These are phyloP conservation scores for Vesta saturnalis DNA, from an alignment of 2,888 invertebrate genomes.

Conservation along the genomic window DNA sequence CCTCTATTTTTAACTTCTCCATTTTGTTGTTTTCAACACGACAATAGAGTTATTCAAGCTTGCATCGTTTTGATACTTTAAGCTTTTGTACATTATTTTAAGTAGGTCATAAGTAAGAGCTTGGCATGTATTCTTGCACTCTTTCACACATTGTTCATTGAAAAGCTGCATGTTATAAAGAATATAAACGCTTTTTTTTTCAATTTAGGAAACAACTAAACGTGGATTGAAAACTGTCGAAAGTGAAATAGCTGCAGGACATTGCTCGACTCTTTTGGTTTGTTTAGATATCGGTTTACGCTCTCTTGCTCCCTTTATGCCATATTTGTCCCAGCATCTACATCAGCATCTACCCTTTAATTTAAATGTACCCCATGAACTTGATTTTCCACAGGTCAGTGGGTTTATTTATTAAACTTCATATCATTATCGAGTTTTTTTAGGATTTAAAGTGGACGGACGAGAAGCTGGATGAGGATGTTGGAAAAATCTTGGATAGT, in stretches of 20 bases:
- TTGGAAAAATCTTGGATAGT: slow-evolving; percentile 52
- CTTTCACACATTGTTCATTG: no score
- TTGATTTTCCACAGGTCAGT: slow-evolving; percentile 52
- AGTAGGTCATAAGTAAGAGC: background rate
- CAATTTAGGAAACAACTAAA: slow-evolving; percentile 82
- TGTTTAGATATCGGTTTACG: slow-evolving; percentile 87
- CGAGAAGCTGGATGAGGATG: slow-evolving; percentile 51
- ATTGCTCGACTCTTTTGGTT: slow-evolving; percentile 78
- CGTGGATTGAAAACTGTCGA: slow-evolving; percentile 76
- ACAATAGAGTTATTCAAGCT: background rate
- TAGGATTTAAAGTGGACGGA: slow-evolving; percentile 52
- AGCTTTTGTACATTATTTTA: no score
- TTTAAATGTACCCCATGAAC: slow-evolving; percentile 36
- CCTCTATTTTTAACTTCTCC: background rate
- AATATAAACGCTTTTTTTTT: slow-evolving; percentile 14
- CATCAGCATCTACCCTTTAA: slow-evolving; percentile 84
- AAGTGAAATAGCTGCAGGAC: slow-evolving; percentile 67
- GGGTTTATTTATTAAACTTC: no score
- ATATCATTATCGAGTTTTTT: no score
- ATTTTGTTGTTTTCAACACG: background rate
- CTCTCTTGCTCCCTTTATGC: slow-evolving; percentile 96
- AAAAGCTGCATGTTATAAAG: no score
- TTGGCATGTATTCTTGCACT: no score
- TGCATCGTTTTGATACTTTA: background rate
- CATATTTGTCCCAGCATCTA: slow-evolving; percentile 94